A percentile compares a stretch with the other conserved stretches of the same genome.
These are phyloP conservation scores for Epirrhoe tristata DNA, from an alignment of 2,888 invertebrate genomes.

Conservation along the genomic window DNA sequence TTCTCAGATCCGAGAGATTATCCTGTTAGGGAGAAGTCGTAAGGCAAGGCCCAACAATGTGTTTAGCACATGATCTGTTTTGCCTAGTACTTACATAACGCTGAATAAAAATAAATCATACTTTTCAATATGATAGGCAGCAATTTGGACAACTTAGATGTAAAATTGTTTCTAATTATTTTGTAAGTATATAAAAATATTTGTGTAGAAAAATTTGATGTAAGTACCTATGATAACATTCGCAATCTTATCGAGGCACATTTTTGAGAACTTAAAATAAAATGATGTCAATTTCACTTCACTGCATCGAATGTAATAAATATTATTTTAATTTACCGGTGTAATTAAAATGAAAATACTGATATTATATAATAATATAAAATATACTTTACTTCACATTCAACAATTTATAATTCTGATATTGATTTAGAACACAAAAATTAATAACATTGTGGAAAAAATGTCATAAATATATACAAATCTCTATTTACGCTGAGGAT, in stretches of 20 bases:
- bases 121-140: constrained; percentile 58
- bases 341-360: constrained; percentile 45
- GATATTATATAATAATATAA: constrained; percentile 59
- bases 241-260: constrained; percentile 25
- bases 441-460: constrained; percentile 61
- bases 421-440: constrained; percentile 71
- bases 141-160: constrained; percentile 58
- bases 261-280: constrained; percentile 22
- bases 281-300: constrained; percentile 29
- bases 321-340: constrained; percentile 36
- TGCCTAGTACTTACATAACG: constrained; percentile 43
- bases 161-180: constrained; percentile 29
- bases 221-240: constrained; percentile 15
- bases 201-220: constrained; percentile 32
- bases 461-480: constrained; percentile 64
- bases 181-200: constrained; percentile 45
- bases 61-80: constrained; percentile 7
- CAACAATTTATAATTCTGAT: constrained; percentile 74
- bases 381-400: constrained; percentile 69
- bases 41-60: constrained; percentile 10
- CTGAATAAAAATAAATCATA: constrained; percentile 51
- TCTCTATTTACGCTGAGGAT: constrained; percentile 62
- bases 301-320: constrained; percentile 31
- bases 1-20: constrained; percentile 1
- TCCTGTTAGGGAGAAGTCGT: constrained; percentile 1